A percentile compares a stretch with the other conserved stretches of the same genome.
Conservation (phyloP, 2,888 invertebrate genomes). For the Teinopalpus imperialis region DNA sequence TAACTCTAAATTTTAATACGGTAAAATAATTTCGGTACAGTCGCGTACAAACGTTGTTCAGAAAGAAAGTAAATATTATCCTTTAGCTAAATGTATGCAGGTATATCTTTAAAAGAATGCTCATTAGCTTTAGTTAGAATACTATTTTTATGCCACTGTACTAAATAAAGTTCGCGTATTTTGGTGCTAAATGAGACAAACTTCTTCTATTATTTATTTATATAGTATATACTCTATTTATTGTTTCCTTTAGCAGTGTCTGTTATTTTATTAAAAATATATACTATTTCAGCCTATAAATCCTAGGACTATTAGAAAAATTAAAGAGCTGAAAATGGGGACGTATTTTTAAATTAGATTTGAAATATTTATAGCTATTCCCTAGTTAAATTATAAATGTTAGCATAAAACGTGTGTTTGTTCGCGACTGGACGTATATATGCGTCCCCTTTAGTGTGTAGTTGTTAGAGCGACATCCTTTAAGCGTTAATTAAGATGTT, state of each 20-base stretch:
- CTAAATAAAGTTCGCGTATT: constrained; percentile 8
- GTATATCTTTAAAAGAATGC: constrained; percentile 12
- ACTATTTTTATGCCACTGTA: constrained; percentile 5
- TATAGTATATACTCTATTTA: constrained; percentile 12
- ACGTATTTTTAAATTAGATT: constrained; percentile 24
- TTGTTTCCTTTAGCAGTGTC: constrained; percentile 1
- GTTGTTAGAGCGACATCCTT: not conserved
- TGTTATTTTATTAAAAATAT: constrained; percentile 12
- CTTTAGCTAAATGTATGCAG: not conserved
- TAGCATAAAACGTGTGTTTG: constrained; percentile 25
- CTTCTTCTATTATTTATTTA: constrained; percentile 4
- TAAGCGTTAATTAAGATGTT: not conserved
- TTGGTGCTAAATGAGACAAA: constrained; percentile 16
- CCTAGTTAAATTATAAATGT: constrained; percentile 14
- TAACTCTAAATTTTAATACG: constrained; percentile 46
- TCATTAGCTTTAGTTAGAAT: constrained; percentile 2
- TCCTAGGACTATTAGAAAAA: constrained; percentile 6
- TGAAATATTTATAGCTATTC: constrained; percentile 14
- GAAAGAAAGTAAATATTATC: constrained; percentile 4
- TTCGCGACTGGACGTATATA: constrained; percentile 39
- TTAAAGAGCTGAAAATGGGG: constrained; percentile 21
- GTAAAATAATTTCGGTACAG: constrained; percentile 36
- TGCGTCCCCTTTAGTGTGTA: constrained; percentile 32
- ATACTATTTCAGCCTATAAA: not conserved
- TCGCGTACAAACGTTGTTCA: constrained; percentile 37